phyloP scores from a whole-genome alignment of 1,140 invertebrate genomes.

The Drosophila suzukii region DNA sequence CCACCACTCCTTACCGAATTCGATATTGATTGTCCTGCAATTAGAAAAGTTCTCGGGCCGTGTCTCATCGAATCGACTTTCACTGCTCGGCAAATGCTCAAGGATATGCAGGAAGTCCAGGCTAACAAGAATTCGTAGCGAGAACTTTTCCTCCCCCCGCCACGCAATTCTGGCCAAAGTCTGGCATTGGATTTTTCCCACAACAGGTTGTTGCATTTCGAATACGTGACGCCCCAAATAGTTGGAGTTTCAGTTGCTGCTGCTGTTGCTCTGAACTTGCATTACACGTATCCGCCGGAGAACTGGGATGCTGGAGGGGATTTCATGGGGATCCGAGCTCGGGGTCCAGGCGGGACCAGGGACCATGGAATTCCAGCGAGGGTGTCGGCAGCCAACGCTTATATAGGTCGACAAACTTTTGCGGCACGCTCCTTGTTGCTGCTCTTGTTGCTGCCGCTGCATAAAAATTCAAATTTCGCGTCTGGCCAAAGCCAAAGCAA shows the following conservation, averaged over 20 bases:
- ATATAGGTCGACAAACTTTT: constrained; percentile 83
- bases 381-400: constrained; percentile 57
- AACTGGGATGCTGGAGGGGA: background rate
- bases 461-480: constrained; percentile 83
- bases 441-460: constrained; percentile 48
- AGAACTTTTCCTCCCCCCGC: constrained; percentile 20
- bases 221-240: constrained; percentile 76
- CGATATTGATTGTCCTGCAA: constrained; percentile 57
- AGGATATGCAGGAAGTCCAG: constrained; percentile 30
- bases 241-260: constrained; percentile 55
- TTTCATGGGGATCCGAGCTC: background rate
- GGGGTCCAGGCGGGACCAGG: constrained; percentile 4
- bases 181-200: constrained; percentile 50
- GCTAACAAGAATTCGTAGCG: constrained; percentile 23
- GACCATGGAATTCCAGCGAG: constrained; percentile 3
- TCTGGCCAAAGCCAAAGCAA: constrained; percentile 48
- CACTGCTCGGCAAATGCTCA: constrained; percentile 29
- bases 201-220: constrained; percentile 82
- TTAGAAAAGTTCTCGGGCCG: constrained; percentile 49
- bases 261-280: constrained; percentile 71
- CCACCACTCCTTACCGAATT: constrained; percentile 15
- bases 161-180: constrained; percentile 11
- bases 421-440: constrained; percentile 65
- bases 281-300: constrained; percentile 72
- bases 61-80: constrained; percentile 29